Conservation (phyloP, 2,797 vertebrate genomes). For the Dendrocincla tyrannina region DNA sequence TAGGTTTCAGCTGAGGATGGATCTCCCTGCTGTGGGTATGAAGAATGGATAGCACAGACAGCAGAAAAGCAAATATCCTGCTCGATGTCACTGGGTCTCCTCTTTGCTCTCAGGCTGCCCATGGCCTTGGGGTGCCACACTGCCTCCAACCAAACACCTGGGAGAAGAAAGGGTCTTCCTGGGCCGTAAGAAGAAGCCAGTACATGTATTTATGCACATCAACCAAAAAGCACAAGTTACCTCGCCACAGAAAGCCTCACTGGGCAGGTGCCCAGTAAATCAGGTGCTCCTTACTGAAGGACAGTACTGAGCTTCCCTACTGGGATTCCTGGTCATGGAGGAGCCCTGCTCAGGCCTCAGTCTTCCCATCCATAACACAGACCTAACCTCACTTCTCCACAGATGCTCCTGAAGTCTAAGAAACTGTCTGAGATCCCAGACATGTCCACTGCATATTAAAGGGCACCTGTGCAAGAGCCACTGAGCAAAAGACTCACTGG, state of each 20-base stretch:
- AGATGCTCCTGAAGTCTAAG: neutral
- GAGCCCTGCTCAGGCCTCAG: neutral
- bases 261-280: no score
- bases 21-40: neutral
- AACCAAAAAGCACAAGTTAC: neutral
- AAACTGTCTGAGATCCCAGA: neutral
- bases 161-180: neutral
- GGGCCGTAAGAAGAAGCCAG: fast-evolving
- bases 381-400: neutral
- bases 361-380: neutral
- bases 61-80: neutral
- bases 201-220: fast-evolving
- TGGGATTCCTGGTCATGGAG: neutral
- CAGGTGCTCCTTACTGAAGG: neutral
- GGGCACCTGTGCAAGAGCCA: fast-evolving
- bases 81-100: fast-evolving
- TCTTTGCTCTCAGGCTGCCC: neutral
- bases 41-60: neutral
- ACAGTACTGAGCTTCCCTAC: fast-evolving
- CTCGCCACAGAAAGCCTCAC: fast-evolving
- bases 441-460: fast-evolving
- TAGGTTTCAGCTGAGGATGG: neutral
- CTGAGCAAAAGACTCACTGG: fast-evolving
- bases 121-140: fast-evolving
- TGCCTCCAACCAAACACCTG: neutral